These are phyloP conservation scores for Xiphophorus maculatus DNA, from an alignment of 2,113 vertebrate genomes.

Conservation along the genomic window DNA sequence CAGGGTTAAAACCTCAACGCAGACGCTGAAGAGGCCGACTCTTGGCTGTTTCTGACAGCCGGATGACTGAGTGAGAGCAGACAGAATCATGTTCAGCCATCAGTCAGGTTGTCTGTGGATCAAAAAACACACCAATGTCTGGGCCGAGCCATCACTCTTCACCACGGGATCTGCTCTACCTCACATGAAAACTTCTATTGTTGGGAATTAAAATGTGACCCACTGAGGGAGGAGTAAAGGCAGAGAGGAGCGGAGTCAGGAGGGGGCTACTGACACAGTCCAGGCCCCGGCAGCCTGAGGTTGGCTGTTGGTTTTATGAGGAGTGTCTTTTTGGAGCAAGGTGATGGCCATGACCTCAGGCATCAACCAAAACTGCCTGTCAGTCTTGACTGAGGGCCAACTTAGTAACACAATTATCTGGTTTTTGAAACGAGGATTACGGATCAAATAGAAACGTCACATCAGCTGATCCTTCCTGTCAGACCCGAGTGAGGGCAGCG, in stretches of 20 bases:
- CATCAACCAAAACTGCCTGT: constrained; percentile 69
- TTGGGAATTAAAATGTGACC: constrained; percentile 70
- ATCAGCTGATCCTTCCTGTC: not conserved
- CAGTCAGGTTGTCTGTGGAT: constrained; percentile 55
- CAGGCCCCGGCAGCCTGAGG: constrained; percentile 74
- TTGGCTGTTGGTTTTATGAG: constrained; percentile 77
- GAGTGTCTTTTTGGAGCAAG: constrained; percentile 65
- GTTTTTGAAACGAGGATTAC: constrained; percentile 44
- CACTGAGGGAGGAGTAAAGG: constrained; percentile 15
- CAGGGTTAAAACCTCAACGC: not conserved
- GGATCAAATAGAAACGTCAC: constrained; percentile 46
- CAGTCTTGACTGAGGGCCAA: constrained; percentile 56
- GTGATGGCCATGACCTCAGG: constrained; percentile 76
- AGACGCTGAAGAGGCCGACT: constrained; percentile 7
- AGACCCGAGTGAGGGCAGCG: not conserved
- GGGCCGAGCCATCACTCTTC: constrained; percentile 30
- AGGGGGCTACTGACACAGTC: constrained; percentile 75
- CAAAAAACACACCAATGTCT: constrained; percentile 52
- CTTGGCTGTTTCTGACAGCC: constrained; percentile 37
- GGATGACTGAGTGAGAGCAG: constrained; percentile 33
- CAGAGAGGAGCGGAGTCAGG: constrained; percentile 21
- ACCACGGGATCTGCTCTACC: constrained; percentile 57
- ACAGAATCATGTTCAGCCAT: constrained; percentile 14
- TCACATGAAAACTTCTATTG: constrained; percentile 71
- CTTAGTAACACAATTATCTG: constrained; percentile 21